Conservation (phyloP, 2,113 vertebrate genomes). For the Haliaeetus leucogaster region DNA sequence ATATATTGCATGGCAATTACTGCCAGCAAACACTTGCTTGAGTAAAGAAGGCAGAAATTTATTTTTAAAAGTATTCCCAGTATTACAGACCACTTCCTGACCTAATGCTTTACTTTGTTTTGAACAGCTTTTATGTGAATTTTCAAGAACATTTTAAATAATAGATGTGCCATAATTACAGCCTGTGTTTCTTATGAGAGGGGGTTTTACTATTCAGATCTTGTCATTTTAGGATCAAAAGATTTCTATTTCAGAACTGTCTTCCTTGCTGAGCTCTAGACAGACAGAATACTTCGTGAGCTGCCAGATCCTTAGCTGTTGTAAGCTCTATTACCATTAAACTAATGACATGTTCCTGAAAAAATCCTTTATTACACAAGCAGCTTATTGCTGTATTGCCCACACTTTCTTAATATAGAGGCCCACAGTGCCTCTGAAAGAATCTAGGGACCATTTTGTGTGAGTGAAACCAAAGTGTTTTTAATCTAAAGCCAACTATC, state of each 20-base stretch:
- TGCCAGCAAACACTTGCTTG: neutral
- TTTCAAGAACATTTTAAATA: constrained; percentile 54
- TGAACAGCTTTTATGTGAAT: constrained; percentile 1
- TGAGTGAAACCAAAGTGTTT: neutral
- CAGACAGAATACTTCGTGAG: constrained; percentile 6
- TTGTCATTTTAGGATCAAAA: constrained; percentile 60
- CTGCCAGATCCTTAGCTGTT: constrained; percentile 1
- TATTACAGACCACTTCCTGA: neutral
- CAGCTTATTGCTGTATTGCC: neutral
- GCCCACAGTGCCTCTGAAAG: neutral
- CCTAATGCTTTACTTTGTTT: constrained; percentile 26
- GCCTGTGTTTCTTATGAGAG: constrained; percentile 44
- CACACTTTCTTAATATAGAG: neutral
- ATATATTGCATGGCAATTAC: neutral
- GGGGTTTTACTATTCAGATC: constrained; percentile 51
- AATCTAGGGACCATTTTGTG: neutral
- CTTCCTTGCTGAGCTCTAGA: constrained; percentile 42
- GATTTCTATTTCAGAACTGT: constrained; percentile 54
- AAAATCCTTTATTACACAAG: neutral
- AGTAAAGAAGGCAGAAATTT: neutral
- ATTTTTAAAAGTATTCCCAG: neutral
- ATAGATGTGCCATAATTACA: constrained; percentile 57
- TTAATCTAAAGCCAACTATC: neutral
- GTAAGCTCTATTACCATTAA: neutral
- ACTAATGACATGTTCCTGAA: neutral